Conservation (phyloP, 2,888 invertebrate genomes). For the Drepana falcataria region DNA sequence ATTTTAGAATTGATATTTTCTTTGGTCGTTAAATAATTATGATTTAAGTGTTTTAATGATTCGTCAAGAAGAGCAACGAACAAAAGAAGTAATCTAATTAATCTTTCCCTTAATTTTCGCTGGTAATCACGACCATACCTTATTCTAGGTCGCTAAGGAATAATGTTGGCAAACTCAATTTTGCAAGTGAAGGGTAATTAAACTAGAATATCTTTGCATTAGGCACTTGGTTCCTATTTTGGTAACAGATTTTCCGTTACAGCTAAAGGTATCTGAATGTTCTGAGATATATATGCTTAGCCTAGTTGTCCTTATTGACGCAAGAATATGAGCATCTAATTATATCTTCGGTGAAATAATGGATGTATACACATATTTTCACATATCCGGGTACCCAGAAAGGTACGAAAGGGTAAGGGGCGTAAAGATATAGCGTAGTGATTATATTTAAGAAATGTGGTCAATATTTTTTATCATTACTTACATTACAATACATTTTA, state of each 20-base stretch:
- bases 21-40: constrained; percentile 6
- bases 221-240: background rate
- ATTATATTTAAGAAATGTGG: too few species aligned
- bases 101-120: constrained; percentile 5
- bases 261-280: too few species aligned
- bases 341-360: too few species aligned
- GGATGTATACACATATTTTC: too few species aligned
- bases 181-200: background rate
- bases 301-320: too few species aligned
- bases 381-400: too few species aligned
- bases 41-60: constrained; percentile 8
- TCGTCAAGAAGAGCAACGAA: background rate
- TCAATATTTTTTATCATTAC: too few species aligned
- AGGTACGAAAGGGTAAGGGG: too few species aligned
- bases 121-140: background rate
- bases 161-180: background rate
- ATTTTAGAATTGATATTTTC: constrained; percentile 5
- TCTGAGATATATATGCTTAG: too few species aligned
- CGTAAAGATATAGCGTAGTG: too few species aligned
- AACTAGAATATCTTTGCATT: background rate
- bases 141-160: background rate
- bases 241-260: background rate
- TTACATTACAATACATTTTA: too few species aligned
- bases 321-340: too few species aligned
- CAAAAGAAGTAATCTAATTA: constrained; percentile 4